Conservation (phyloP, 2,113 vertebrate species). For the Porphyrio hochstetteri region DNA sequence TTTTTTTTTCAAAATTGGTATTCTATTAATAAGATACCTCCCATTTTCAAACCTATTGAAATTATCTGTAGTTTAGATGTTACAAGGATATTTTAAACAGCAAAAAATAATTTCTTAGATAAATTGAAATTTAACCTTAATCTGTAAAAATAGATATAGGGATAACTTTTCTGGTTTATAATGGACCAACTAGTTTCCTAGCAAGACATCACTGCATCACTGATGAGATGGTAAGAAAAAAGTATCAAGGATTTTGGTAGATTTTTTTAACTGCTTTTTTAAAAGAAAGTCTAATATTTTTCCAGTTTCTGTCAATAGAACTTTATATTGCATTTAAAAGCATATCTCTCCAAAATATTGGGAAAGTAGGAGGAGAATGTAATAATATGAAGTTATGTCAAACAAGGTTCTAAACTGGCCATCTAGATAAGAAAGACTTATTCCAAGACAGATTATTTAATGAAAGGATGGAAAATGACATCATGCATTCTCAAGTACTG, state of each 20-base stretch:
- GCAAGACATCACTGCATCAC: not conserved
- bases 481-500: not conserved
- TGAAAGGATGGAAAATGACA: not conserved
- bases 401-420: not conserved
- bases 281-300: not conserved
- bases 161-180: not conserved
- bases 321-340: not conserved
- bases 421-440: not conserved
- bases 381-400: not conserved
- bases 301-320: not conserved
- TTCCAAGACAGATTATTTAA: not conserved
- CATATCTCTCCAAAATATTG: not conserved
- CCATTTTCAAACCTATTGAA: not conserved
- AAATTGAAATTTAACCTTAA: not conserved
- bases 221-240: not conserved
- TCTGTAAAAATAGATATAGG: not conserved
- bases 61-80: not conserved
- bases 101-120: not conserved
- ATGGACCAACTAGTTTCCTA: not conserved
- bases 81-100: not conserved
- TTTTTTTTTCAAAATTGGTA: not conserved
- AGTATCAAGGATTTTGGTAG: not conserved
- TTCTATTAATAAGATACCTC: not conserved
- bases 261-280: not conserved
- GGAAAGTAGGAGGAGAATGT: not conserved